phyloP scores from a whole-genome alignment of 2,888 invertebrate species.

The Ichneumoninae sp. region DNA sequence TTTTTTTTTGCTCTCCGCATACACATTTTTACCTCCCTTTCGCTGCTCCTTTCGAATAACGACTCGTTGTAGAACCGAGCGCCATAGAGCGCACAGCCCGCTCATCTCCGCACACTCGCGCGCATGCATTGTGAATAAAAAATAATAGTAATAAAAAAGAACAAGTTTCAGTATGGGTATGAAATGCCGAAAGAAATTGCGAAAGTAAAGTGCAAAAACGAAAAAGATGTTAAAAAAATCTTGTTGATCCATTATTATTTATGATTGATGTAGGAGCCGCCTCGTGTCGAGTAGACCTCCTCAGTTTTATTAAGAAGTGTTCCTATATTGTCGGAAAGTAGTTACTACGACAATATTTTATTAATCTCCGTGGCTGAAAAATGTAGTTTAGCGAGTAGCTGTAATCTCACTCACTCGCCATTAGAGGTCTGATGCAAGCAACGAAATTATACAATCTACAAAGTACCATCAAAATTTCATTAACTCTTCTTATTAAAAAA shows the following conservation, averaged over 20 bases:
- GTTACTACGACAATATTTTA: neutral
- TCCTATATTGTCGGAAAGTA: neutral
- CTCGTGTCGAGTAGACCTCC: neutral
- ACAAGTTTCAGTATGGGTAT: conserved; percentile 64
- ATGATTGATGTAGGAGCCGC: neutral
- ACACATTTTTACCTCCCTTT: conserved; percentile 39
- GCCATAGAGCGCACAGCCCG: conserved; percentile 8
- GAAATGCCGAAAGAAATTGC: conserved; percentile 45
- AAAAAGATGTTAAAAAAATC: neutral
- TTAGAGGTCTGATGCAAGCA: neutral
- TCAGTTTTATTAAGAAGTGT: neutral
- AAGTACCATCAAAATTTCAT: neutral
- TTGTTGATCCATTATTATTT: neutral
- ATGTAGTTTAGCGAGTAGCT: neutral
- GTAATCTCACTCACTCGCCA: neutral
- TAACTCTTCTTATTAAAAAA: neutral
- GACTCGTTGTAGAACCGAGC: conserved; percentile 33
- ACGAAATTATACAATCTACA: neutral
- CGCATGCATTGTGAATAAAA: conserved; percentile 42
- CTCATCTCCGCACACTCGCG: conserved; percentile 17
- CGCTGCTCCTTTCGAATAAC: conserved; percentile 40
- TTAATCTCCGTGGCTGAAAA: neutral
- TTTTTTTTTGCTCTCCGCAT: conserved; percentile 21
- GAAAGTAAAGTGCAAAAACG: conserved; percentile 6
- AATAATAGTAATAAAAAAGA: neutral